Conservation (phyloP, 2,888 invertebrate genomes). For the Muschampia plurimacula region DNA sequence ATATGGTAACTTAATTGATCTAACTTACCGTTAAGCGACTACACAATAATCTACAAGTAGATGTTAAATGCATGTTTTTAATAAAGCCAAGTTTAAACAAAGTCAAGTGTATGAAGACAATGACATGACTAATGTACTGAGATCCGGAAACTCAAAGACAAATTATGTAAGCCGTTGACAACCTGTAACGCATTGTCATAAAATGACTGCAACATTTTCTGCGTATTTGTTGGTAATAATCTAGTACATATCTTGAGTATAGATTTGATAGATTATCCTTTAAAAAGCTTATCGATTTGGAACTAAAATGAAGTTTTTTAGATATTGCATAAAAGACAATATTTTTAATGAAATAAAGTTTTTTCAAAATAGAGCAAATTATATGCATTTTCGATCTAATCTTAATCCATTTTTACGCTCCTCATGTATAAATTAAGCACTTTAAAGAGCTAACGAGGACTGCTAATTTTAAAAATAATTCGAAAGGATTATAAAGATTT, state of each 20-base stretch:
- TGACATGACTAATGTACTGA: conserved; percentile 25
- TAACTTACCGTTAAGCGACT: not conserved
- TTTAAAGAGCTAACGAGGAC: too few relatives aligned
- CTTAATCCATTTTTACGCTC: too few relatives aligned
- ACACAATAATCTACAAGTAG: not conserved
- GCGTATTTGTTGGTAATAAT: conserved; percentile 5
- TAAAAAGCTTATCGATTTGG: not conserved
- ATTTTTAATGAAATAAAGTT: too few relatives aligned
- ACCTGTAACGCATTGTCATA: conserved; percentile 15
- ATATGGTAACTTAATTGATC: not conserved
- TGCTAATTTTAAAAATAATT: too few relatives aligned
- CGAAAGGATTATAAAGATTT: too few relatives aligned
- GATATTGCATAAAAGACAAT: too few relatives aligned
- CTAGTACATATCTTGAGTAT: not conserved
- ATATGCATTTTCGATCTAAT: too few relatives aligned
- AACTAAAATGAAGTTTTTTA: too few relatives aligned
- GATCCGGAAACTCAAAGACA: conserved; percentile 24
- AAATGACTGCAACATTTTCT: conserved; percentile 11
- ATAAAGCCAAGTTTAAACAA: conserved; percentile 20
- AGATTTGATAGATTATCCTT: conserved; percentile 3
- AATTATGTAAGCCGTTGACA: conserved; percentile 21
- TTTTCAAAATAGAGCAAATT: too few relatives aligned
- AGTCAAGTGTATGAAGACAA: conserved; percentile 23
- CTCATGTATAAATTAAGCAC: too few relatives aligned
- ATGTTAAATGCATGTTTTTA: conserved; percentile 14